Evolutionary conservation across 2,797 vertebrate genomes (phyloP).

Genomic region (Diplodus puntazzo): DNA sequence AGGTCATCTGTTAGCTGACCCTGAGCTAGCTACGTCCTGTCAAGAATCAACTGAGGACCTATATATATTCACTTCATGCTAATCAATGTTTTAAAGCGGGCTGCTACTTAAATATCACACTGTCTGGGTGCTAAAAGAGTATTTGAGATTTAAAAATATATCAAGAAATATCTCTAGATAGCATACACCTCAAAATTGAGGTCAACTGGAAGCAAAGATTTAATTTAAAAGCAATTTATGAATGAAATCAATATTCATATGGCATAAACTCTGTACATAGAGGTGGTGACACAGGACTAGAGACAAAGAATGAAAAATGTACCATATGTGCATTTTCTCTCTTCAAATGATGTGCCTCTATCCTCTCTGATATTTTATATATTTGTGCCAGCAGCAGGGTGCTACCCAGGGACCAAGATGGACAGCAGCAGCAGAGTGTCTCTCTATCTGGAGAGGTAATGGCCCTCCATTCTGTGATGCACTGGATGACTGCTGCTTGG

Average conservation of each 20-base stretch:
- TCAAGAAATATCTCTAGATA: constrained; percentile 14
- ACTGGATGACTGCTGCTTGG: constrained; percentile 29
- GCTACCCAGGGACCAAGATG: constrained; percentile 61
- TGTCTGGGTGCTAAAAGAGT: neutral
- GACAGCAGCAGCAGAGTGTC: constrained; percentile 89
- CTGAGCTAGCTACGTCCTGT: constrained; percentile 26
- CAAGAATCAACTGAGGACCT: constrained; percentile 40
- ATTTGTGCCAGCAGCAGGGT: constrained; percentile 43
- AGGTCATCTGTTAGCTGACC: constrained; percentile 67
- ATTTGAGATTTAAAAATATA: constrained; percentile 37
- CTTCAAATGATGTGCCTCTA: constrained; percentile 21
- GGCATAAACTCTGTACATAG: neutral
- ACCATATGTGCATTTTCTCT: neutral
- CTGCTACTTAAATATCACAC: neutral
- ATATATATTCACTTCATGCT: no score
- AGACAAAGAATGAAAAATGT: neutral
- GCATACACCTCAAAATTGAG: neutral
- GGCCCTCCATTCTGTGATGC: constrained; percentile 63
- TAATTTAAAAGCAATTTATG: neutral
- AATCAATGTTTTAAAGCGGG: neutral
- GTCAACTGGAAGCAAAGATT: neutral
- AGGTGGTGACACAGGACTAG: neutral
- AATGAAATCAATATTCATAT: neutral
- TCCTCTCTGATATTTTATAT: constrained; percentile 45
- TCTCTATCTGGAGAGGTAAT: constrained; percentile 59